Conservation (phyloP, 2,113 vertebrate genomes). For the Numida meleagris region DNA sequence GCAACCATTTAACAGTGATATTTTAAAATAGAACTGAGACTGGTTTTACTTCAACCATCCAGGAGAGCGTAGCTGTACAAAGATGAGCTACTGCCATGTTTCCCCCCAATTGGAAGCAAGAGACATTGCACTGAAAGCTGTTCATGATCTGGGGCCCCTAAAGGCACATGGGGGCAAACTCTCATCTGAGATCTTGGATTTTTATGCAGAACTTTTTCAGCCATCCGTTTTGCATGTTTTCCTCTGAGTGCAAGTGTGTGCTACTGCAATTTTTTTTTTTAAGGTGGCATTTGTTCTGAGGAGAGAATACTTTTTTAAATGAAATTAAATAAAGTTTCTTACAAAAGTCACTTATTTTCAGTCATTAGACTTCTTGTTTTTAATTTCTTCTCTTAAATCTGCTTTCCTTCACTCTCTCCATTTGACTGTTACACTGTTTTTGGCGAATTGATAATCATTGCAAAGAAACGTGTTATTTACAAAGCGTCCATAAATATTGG, state of each 20-base stretch:
- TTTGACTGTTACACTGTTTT: slow-evolving; percentile 69
- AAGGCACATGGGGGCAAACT: slow-evolving; percentile 50
- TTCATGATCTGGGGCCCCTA: slow-evolving; percentile 59
- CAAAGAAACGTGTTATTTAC: slow-evolving; percentile 62
- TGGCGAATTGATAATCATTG: slow-evolving; percentile 78
- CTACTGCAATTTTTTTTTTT: slow-evolving; percentile 66
- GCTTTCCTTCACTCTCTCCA: slow-evolving; percentile 68
- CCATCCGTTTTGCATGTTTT: slow-evolving; percentile 78
- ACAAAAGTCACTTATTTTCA: slow-evolving; percentile 78
- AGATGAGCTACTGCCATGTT: slow-evolving; percentile 68
- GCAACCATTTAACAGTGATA: slow-evolving; percentile 54
- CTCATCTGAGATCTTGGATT: slow-evolving; percentile 62
- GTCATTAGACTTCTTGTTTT: slow-evolving; percentile 71
- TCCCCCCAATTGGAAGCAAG: slow-evolving; percentile 68
- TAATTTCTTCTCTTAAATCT: slow-evolving; percentile 69
- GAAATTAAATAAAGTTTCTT: slow-evolving; percentile 76
- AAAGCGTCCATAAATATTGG: slow-evolving; percentile 27
- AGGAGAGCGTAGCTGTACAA: slow-evolving; percentile 55
- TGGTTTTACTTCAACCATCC: slow-evolving; percentile 62
- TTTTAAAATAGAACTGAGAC: slow-evolving; percentile 59
- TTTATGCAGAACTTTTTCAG: slow-evolving; percentile 77
- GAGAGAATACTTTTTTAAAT: slow-evolving; percentile 75
- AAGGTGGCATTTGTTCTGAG: slow-evolving; percentile 76
- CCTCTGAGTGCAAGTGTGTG: slow-evolving; percentile 79
- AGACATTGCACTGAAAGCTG: slow-evolving; percentile 76